Base-by-base conservation (phyloP, 2,888 invertebrate species). In the Lacanobia wlatinum region DNA sequence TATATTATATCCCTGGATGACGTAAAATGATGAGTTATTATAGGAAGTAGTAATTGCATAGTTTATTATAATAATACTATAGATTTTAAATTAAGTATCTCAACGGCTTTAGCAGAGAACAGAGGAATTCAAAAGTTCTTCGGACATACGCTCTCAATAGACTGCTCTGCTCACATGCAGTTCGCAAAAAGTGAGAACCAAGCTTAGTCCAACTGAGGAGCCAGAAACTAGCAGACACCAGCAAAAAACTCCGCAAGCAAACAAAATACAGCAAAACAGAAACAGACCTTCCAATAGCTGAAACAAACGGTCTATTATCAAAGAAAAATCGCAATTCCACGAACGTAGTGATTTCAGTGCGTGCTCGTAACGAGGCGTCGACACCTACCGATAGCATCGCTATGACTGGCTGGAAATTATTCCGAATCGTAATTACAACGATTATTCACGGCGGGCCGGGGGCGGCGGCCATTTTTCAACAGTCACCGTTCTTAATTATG, bases 401-500 rank as follows among this genome's bases (percentile, higher is more conserved):
- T 96, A 96, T 96, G 96, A 96, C 96, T 96, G 95, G 96, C 95
- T 94, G 94, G 96, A 96, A 96, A 96, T 96, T 96, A 96, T 96
- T 96, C 96, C 94, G 94, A 96, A 94, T 96, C 94, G 96, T 96
- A 96, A 96, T 96, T 96, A 96, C 96, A 95, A 91, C 96, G 96
- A 96, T 96, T 96, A 96, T 96, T 96, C 96, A 96, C 96, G 96
- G 96, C 94, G 94, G 95, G 95, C 96, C 95, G 95, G 96, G 96
- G 96, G 95, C 96, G 95, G 95, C 95, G 89, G 95, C 95, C 95
- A 96, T 96, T 96, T 96, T 96, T 96, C 96, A 96, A 96, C 95
- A 96, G 96, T 96, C 96, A 96, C 96, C 95, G 95, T 96, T 96
- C 96, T 96, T 96, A 96, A 96, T 96, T 96, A 96, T 96, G 95